Evolutionary conservation across 2,113 vertebrate species (phyloP).

Genomic region (Anthoscopus minutus): DNA sequence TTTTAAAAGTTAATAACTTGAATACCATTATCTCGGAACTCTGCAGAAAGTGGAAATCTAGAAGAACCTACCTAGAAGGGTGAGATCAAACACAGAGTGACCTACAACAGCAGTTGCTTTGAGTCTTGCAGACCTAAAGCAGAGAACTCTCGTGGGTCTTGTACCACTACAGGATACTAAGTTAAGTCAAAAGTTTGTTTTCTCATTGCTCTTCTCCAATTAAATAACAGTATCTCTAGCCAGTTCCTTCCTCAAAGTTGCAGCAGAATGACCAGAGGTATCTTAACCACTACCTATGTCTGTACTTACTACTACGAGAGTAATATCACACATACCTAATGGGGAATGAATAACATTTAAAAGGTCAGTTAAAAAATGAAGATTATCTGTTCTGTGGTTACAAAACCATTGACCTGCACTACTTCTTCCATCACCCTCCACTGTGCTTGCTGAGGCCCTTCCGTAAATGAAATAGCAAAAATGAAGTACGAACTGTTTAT

Average conservation of each 20-base stretch:
- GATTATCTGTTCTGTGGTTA: background rate
- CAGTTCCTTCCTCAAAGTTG: background rate
- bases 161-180: background rate
- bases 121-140: background rate
- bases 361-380: background rate
- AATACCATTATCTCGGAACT: background rate
- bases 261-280: fast-evolving
- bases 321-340: background rate
- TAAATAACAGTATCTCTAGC: background rate
- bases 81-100: background rate
- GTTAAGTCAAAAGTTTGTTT: background rate
- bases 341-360: background rate
- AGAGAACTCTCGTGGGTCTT: background rate
- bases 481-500: background rate
- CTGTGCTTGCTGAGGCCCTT: background rate
- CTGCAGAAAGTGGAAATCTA: background rate
- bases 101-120: background rate
- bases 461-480: background rate
- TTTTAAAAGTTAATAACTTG: background rate
- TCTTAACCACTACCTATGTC: fast-evolving
- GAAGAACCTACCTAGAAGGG: background rate
- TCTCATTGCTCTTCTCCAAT: background rate
- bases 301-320: background rate
- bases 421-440: background rate
- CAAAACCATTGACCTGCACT: background rate